These are phyloP conservation scores for Thalassaphorura encarpata DNA, from an alignment of 1,140 invertebrate genomes.

Conservation along the genomic window DNA sequence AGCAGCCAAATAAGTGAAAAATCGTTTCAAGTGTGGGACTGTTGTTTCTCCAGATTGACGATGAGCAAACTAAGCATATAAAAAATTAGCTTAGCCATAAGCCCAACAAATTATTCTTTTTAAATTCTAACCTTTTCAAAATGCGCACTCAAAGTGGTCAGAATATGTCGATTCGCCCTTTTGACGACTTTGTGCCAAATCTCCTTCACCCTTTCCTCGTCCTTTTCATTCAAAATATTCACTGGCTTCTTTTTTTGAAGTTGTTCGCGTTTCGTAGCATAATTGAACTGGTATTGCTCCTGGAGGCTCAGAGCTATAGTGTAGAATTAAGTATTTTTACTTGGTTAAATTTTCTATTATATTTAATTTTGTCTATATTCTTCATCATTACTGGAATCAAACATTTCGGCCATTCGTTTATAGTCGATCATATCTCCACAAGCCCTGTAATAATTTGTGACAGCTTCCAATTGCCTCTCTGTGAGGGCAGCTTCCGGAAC, in stretches of 20 bases:
- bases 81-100: neutral
- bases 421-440: slow-evolving; percentile 30
- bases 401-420: slow-evolving; percentile 30
- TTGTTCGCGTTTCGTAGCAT: slow-evolving; percentile 21
- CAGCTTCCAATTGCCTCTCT: slow-evolving; percentile 24
- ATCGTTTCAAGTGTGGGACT: slow-evolving; percentile 22
- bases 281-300: slow-evolving; percentile 29
- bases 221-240: slow-evolving; percentile 17
- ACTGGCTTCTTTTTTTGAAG: slow-evolving; percentile 19
- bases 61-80: slow-evolving; percentile 22
- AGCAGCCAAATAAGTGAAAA: slow-evolving; percentile 18
- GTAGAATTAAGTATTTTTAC: neutral
- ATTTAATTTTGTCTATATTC: too few species aligned
- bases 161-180: slow-evolving; percentile 13
- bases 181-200: slow-evolving; percentile 21
- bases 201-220: slow-evolving; percentile 21
- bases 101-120: neutral
- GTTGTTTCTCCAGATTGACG: slow-evolving; percentile 29
- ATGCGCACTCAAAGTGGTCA: slow-evolving; percentile 18
- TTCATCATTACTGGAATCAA: slow-evolving; percentile 25
- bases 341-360: neutral
- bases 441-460: slow-evolving; percentile 31
- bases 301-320: slow-evolving; percentile 24
- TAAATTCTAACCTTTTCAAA: slow-evolving; percentile 22
- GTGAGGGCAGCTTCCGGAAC: slow-evolving; percentile 30